phyloP scores from a whole-genome alignment of 1,140 invertebrate species.

The Teleopsis dalmanni region DNA sequence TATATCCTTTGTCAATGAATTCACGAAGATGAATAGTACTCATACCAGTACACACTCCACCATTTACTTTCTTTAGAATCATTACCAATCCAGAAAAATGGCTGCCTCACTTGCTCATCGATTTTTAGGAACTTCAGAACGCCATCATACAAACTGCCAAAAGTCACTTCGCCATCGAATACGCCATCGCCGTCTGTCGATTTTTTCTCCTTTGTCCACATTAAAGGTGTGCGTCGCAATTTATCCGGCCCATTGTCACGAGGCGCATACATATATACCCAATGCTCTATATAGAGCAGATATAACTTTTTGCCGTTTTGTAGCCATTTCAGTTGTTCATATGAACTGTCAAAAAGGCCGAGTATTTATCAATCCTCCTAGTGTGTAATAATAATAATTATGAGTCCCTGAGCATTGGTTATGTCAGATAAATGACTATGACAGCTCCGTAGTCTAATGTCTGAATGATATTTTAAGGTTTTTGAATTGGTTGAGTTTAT shows the following conservation, averaged over 20 bases:
- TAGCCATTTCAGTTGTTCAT: too few species aligned
- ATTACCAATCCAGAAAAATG: constrained; percentile 1
- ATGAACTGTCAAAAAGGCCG: too few species aligned
- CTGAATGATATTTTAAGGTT: too few species aligned
- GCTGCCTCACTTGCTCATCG: not conserved
- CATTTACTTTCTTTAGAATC: not conserved
- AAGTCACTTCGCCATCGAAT: not conserved
- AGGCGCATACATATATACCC: constrained; percentile 2
- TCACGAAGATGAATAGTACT: not conserved
- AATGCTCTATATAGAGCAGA: not conserved
- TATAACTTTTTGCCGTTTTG: too few species aligned
- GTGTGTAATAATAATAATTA: too few species aligned
- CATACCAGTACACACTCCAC: not conserved
- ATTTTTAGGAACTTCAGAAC: not conserved
- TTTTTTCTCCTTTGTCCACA: constrained; percentile 1
- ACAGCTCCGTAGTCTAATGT: too few species aligned
- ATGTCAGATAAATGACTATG: too few species aligned
- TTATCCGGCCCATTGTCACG: constrained; percentile 6
- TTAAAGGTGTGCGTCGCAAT: not conserved
- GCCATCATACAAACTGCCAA: not conserved
- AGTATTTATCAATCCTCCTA: too few species aligned
- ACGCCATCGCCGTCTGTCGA: constrained; percentile 1
- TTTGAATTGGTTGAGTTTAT: too few species aligned
- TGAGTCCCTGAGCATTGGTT: too few species aligned
- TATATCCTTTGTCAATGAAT: not conserved